Base-by-base conservation (phyloP, 2,888 invertebrate genomes). In the Xestia sexstrigata region DNA sequence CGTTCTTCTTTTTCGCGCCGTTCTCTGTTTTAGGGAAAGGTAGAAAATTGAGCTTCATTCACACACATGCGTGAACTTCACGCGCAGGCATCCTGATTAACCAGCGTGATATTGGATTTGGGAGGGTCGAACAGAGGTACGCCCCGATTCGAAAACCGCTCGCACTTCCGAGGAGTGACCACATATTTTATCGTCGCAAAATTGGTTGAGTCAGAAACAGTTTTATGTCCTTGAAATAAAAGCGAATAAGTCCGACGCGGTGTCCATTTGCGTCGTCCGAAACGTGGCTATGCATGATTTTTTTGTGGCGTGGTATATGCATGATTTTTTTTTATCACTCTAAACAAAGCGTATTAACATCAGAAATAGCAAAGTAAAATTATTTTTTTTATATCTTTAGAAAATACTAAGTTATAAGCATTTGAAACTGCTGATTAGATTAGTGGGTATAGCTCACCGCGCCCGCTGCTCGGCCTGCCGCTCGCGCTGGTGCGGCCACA, bases 401-500 rank as follows among this genome's bases (percentile, higher is more conserved):
- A n/a, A n/a, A n/a, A n/a, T n/a, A n/a, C n/a, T n/a, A n/a, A n/a
- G n/a, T n/a, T n/a, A n/a, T n/a, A n/a, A n/a, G n/a, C n/a, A n/a
- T n/a, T n/a, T n/a, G n/a, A n/a, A n/a, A n/a, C n/a, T n/a, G n/a
- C n/a, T n/a, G n/a, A n/a, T n/a, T n/a, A n/a, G n/a, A n/a, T n/a
- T n/a, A n/a, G 26, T 35, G 35, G 35, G 39, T n/a, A 17, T 6
- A 7, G 17, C 9, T 47, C 62, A 97, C 93, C 97, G 93, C 1
- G 97, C 97, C 63, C 97, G 97, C 87, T 98, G 98, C 90, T 98
- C 98, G 79, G 98, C 97, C 93, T 98, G 98, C 20, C 97, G 97
- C 93, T 98, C 98, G 67, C 98, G 97, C 95, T 98, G 98, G 90
- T 98, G 97, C 72, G 99, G 99, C 98, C 99, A 98, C 79, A 99